Conservation (phyloP, 2,113 vertebrate species). For the Pygoscelis antarcticus region DNA sequence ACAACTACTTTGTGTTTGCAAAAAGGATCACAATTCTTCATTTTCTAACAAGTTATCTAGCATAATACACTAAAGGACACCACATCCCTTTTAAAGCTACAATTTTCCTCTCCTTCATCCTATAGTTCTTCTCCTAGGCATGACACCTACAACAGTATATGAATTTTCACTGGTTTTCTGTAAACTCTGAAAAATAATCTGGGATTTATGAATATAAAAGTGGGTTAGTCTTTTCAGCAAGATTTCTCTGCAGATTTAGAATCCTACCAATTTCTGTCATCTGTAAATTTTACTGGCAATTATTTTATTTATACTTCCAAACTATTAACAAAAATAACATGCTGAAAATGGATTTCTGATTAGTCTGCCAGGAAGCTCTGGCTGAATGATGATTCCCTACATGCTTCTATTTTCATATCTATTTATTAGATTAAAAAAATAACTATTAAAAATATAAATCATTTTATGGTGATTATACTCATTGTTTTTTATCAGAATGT, state of each 20-base stretch:
- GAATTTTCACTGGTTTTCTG: neutral
- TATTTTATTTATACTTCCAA: slow-evolving; percentile 10
- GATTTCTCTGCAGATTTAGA: neutral
- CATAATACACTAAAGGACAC: neutral
- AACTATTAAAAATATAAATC: neutral
- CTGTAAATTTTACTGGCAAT: neutral
- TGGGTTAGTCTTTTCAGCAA: neutral
- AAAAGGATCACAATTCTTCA: neutral
- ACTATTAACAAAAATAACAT: slow-evolving; percentile 2
- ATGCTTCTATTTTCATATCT: neutral
- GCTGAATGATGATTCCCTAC: neutral
- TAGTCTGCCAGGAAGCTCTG: neutral
- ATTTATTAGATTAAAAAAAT: slow-evolving; percentile 11
- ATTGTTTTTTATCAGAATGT: neutral
- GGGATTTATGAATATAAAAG: neutral
- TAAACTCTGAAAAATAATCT: neutral
- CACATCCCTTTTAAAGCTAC: neutral
- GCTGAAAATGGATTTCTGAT: slow-evolving; percentile 8
- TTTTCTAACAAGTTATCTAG: neutral
- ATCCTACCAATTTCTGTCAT: neutral
- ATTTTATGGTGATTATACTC: neutral
- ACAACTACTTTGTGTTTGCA: neutral
- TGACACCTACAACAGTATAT: neutral
- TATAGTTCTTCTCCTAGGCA: neutral
- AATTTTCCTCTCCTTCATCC: neutral